Conservation (phyloP, 2,888 invertebrate genomes). For the Lacanobia oleracea region DNA sequence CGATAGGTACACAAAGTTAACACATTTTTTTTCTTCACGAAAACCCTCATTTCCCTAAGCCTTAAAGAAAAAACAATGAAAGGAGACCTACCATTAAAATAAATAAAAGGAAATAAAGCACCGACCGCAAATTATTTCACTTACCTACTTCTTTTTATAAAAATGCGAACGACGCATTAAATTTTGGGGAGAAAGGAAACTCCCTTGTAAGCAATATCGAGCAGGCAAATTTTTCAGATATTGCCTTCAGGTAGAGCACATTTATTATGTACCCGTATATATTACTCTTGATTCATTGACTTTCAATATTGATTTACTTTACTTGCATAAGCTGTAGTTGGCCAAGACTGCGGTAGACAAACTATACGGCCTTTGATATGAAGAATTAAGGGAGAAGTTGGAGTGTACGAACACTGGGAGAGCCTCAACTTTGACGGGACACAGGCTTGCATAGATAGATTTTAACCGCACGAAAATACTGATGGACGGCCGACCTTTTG, state of each 20-base stretch:
- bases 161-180: slow-evolving; percentile 91
- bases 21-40: slow-evolving; percentile 80
- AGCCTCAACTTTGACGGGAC: slow-evolving; percentile 64
- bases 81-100: slow-evolving; percentile 89
- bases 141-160: slow-evolving; percentile 90
- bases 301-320: slow-evolving; percentile 91
- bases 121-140: slow-evolving; percentile 90
- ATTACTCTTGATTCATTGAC: slow-evolving; percentile 91
- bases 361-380: slow-evolving; percentile 78
- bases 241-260: slow-evolving; percentile 91
- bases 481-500: slow-evolving; percentile 41
- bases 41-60: slow-evolving; percentile 81
- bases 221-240: slow-evolving; percentile 91
- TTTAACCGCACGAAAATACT: slow-evolving; percentile 61
- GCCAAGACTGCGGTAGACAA: slow-evolving; percentile 76
- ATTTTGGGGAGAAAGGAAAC: slow-evolving; percentile 91
- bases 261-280: slow-evolving; percentile 91
- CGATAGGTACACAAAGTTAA: slow-evolving; percentile 79
- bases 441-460: slow-evolving; percentile 50
- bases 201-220: slow-evolving; percentile 91
- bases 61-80: slow-evolving; percentile 86
- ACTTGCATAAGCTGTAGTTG: slow-evolving; percentile 89
- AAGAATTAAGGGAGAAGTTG: slow-evolving; percentile 79
- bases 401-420: slow-evolving; percentile 70
- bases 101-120: slow-evolving; percentile 90